phyloP scores from a whole-genome alignment of 2,888 invertebrate genomes.

The Scotopteryx bipunctaria region DNA sequence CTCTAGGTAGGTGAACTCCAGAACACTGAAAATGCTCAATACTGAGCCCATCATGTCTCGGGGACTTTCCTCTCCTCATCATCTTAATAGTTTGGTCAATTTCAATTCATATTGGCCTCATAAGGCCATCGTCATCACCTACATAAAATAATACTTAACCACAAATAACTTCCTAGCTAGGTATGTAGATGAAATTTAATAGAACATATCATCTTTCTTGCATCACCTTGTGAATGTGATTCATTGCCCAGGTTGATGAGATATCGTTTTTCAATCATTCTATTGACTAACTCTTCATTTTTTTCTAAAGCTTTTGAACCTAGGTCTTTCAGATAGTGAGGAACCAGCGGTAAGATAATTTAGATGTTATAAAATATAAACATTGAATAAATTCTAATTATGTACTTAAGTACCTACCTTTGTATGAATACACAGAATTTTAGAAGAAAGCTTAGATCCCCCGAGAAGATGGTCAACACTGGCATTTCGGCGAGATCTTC shows the following conservation, averaged over 20 bases:
- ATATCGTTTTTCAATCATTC: not conserved
- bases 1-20: too few relatives aligned
- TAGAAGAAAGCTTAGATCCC: constrained; percentile 83
- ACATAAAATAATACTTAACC: not conserved
- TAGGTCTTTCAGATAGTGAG: constrained; percentile 75
- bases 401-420: constrained; percentile 6
- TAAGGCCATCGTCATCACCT: too few relatives aligned
- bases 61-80: too few relatives aligned
- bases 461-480: constrained; percentile 72
- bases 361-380: not conserved
- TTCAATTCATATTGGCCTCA: too few relatives aligned
- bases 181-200: constrained; percentile 2
- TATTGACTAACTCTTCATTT: constrained; percentile 29
- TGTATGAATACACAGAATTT: constrained; percentile 80
- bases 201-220: not conserved
- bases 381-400: not conserved
- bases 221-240: not conserved
- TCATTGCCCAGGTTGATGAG: not conserved
- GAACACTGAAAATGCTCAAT: too few relatives aligned
- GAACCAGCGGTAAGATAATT: constrained; percentile 68
- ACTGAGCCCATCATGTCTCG: too few relatives aligned
- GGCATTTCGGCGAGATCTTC: constrained; percentile 72
- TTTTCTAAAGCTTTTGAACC: constrained; percentile 62
- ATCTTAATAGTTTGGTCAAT: too few relatives aligned
- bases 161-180: not conserved